Conservation (phyloP, 2,888 invertebrate genomes). For the Heteromyza rotundicornis region DNA sequence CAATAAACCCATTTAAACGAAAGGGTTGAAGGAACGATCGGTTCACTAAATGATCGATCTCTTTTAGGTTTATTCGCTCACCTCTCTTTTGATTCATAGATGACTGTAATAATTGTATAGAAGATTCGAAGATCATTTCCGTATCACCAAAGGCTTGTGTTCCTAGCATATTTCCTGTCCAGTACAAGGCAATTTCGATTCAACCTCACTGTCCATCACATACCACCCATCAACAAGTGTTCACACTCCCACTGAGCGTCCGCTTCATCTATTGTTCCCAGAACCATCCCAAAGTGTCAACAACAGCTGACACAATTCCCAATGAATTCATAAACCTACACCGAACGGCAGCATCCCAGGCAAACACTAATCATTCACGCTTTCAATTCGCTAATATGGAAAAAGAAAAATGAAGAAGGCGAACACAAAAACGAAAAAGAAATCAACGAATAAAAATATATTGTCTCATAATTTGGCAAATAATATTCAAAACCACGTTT, state of each 20-base stretch:
- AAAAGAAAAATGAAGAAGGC: conserved; percentile 9
- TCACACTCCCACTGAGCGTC: conserved; percentile 38
- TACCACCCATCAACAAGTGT: conserved; percentile 50
- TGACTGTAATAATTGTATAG: no score
- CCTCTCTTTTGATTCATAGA: no score
- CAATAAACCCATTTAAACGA: no score
- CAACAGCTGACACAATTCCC: conserved; percentile 55
- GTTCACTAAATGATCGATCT: no score
- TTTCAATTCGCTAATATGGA: conserved; percentile 32
- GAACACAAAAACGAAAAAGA: conserved; percentile 12
- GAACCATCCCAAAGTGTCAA: conserved; percentile 39
- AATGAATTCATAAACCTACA: conserved; percentile 49
- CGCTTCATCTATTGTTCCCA: conserved; percentile 9
- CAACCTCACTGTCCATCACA: not conserved
- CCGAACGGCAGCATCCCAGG: no score
- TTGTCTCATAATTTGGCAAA: conserved; percentile 25
- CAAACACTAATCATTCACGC: conserved; percentile 49
- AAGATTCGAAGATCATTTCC: no score
- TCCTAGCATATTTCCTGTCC: no score
- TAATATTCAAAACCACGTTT: conserved; percentile 27
- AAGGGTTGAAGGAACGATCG: no score
- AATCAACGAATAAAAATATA: conserved; percentile 5
- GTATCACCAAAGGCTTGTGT: no score
- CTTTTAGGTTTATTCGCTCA: no score
- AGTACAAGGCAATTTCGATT: no score